Evolutionary conservation across 2,888 invertebrate genomes (phyloP), one percentile per base, ranked within the genome.

Genomic region (Sinohyriopsis cumingii): DNA sequence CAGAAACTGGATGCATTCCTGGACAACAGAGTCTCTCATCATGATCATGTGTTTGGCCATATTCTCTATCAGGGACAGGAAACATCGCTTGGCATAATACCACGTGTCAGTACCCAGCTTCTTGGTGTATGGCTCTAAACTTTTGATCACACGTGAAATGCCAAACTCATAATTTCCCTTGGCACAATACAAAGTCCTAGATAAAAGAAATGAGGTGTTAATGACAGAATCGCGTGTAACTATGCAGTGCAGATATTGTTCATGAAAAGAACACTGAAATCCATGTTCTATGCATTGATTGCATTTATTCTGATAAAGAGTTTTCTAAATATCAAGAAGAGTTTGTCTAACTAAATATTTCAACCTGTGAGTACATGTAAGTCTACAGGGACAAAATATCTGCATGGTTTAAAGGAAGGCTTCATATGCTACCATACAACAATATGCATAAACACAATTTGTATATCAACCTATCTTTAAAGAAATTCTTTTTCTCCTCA

Each of bases 151-250:
- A 75, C 99, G 92, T 0, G 98, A 97, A 83, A 99, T 95, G 1
- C 99, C 99, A 91, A 99, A 99, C 90, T 99, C 99, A 86, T 97
- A 99, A 91, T 99, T 99, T 0, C 98, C 98, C 91, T 99, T 99
- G 3, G 98, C 96, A 88, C 99, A 99, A 90, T 99, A 99, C 56
- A 99, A 91, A 0, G 99, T 99, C 20, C 94, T 93, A 86, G 61
- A 90, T 90, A 68, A 70, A 62, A 59, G 55, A 59, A 67, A 25
- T 18, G 22, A 45, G 45, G 15, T 45, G 15, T 45, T 45, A 9
- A 65, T 28, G n/a, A 54, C 15, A 61, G 18, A 22, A 67, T 62
- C 53, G 4, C 55, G 0, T 24, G 9, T 62, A 28, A 7, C 28
- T 19, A 59, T 59, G 59, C 45, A 45, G 45, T 15, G 45, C 45